phyloP scores from a whole-genome alignment of 2,797 vertebrate species.

The Anguilla megastoma region DNA sequence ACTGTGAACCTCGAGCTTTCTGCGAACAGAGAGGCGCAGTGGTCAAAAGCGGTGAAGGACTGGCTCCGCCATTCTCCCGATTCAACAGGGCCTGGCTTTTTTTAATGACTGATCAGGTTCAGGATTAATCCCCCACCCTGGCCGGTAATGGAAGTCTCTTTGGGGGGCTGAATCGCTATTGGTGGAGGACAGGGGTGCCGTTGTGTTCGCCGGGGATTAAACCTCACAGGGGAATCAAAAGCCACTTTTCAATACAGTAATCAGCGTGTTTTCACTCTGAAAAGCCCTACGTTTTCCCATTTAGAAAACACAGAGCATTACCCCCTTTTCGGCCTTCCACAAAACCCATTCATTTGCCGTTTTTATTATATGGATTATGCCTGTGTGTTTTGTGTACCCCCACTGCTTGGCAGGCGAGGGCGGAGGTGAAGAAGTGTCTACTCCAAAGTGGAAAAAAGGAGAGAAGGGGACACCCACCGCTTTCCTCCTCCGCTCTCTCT shows the following conservation, averaged over 20 bases:
- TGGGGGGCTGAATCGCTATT: slow-evolving; percentile 69
- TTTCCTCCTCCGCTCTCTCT: slow-evolving; percentile 38
- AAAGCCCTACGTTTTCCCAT: slow-evolving; percentile 72
- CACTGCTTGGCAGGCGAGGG: slow-evolving; percentile 59
- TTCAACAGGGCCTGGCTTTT: slow-evolving; percentile 64
- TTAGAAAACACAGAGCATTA: slow-evolving; percentile 76
- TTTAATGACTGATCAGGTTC: slow-evolving; percentile 76
- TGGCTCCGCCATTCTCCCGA: slow-evolving; percentile 60
- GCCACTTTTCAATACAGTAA: slow-evolving; percentile 86
- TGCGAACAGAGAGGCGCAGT: slow-evolving; percentile 66
- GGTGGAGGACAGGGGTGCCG: slow-evolving; percentile 75
- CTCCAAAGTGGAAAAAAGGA: slow-evolving; percentile 61
- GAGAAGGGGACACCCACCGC: slow-evolving; percentile 65
- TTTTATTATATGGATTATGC: slow-evolving; percentile 74
- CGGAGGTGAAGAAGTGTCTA: slow-evolving; percentile 64
- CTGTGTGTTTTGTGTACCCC: slow-evolving; percentile 63
- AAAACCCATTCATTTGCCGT: slow-evolving; percentile 61
- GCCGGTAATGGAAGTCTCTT: slow-evolving; percentile 76
- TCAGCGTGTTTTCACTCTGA: slow-evolving; percentile 85
- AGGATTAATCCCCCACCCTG: slow-evolving; percentile 78
- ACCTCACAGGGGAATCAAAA: slow-evolving; percentile 78
- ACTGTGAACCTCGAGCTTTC: slow-evolving; percentile 63
- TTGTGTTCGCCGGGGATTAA: slow-evolving; percentile 78
- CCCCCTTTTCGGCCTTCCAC: slow-evolving; percentile 59
- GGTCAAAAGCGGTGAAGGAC: slow-evolving; percentile 76